Evolutionary conservation across 2,797 vertebrate genomes (phyloP).

Genomic region (Sardinella longiceps): DNA sequence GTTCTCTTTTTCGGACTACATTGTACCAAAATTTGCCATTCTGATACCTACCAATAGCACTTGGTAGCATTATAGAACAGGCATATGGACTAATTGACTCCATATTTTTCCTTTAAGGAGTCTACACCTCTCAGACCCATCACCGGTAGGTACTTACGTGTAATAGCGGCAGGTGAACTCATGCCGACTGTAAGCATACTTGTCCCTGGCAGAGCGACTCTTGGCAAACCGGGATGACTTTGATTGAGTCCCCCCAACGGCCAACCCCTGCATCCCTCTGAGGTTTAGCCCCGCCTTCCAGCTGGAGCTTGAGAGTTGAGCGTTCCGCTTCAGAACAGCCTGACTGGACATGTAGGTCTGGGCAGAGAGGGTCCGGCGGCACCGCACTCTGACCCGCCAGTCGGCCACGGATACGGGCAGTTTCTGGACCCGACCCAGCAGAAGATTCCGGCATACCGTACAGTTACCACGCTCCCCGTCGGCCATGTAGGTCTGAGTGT

Average conservation of each 20-base stretch:
- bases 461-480: conserved; percentile 56
- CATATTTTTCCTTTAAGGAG: too few relatives aligned
- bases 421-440: conserved; percentile 53
- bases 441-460: conserved; percentile 55
- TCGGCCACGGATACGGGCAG: conserved; percentile 55
- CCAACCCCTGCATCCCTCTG: rapidly evolving
- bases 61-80: too few relatives aligned
- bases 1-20: too few relatives aligned
- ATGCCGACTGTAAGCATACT: conserved; percentile 55
- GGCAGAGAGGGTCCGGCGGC: conserved; percentile 44
- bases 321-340: conserved; percentile 43
- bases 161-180: conserved; percentile 57
- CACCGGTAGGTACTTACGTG: conserved; percentile 48
- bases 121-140: too few relatives aligned
- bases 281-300: conserved; percentile 60
- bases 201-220: conserved; percentile 50
- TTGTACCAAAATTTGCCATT: too few relatives aligned
- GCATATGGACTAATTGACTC: too few relatives aligned
- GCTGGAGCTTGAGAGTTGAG: not conserved
- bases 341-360: conserved; percentile 46
- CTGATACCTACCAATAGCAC: too few relatives aligned
- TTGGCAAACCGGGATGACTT: conserved; percentile 39
- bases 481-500: conserved; percentile 45
- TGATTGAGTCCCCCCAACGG: conserved; percentile 55
- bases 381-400: conserved; percentile 57